Base-by-base conservation (phyloP, 2,797 vertebrate species). In the Falco naumanni region DNA sequence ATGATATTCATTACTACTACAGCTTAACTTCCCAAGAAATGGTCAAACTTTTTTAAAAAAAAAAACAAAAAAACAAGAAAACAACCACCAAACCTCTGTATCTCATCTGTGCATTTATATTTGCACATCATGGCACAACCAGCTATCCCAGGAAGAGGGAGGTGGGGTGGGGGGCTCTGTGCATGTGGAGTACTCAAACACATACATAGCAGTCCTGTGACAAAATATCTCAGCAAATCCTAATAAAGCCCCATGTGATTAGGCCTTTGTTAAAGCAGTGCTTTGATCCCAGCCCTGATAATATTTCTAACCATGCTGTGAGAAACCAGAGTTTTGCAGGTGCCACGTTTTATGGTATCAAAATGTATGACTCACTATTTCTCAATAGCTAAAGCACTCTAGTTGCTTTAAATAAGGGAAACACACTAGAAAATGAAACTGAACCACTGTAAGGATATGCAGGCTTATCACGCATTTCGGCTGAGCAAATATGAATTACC, bases 281-380 rank as follows among this genome's bases (percentile, higher is more conserved):
- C 54, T 94, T 78, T 87, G 82, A 96, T 89, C 92, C 87, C 25
- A 68, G 78, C 57, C 60, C 68, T 74, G 87, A 65, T 86, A 94
- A 70, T 51, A 70, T 45, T 93, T 53, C 72, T 61, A 87, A 25
- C n/a, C 87, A 65, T 11, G 34, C 79, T 74, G 81, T 76, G 60
- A 95, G 65, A 89, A 89, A 92, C 29, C 45, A 37, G 37, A 90
- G 68, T 89, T 93, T 85, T 76, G 48, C 65, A 92, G 87, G 75
- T 94, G 61, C 34, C 64, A 79, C 50, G 75, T 89, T 93, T 93
- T 71, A 59, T n/a, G 92, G 86, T 63, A 96, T 69, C 82, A 83
- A 78, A 95, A 83, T 10, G 61, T 66, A 69, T 33, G 63, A 89
- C 41, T 93, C 83, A 50, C 26, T 64, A 34, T 74, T 84, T 92